Evolutionary conservation across 2,797 vertebrate species (phyloP), one percentile per base, ranked within the genome.

Genomic region (Protosalanx chinensis): DNA sequence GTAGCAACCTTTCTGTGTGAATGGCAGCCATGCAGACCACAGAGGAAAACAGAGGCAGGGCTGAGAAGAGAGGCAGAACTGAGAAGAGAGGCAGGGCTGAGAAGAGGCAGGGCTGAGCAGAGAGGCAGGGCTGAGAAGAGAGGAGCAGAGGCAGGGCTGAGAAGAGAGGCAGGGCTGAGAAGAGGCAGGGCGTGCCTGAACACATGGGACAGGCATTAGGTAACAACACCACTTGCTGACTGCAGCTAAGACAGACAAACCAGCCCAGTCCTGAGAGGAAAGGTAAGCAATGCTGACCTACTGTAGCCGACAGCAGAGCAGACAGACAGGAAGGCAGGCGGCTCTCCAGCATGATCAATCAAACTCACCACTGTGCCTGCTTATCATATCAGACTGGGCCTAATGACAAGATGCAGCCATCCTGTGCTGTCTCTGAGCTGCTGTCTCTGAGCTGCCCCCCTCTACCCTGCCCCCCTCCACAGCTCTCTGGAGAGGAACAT

Each of bases 401-500:
- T 56, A 83, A 84, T 85, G 90, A 92, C 92, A 90, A 89, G 88
- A 91, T 90, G 87, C 84, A 88, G 87, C 90, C 82, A 88, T 91
- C 86, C 86, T 86, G 8, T 46, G 41, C 41, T 13, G 15, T 56
- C 15, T 7, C 49, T n/a, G 18, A n/a, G 15, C 51, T 56, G 5
- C 41, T 27, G 5, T 46, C 5, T 12, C 41, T 46, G 41, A 12
- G 5, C 41, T 46, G 5, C 41, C 12, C 41, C 41, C 41, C 41
- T 46, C 41, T 2, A 27, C 23, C 23, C 41, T 46, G 51, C 51
- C 18, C 51, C 51, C 18, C 51, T n/a, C 51, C 51, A 16, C 16
- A 1, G 18, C 51, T 90, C 83, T 85, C 79, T 84, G 78, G 72
- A 84, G 65, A 83, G 88, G 87, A 91, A 93, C 85, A 76, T 80